phyloP scores from a whole-genome alignment of 2,888 invertebrate genomes.

The Bugulina stolonifera region DNA sequence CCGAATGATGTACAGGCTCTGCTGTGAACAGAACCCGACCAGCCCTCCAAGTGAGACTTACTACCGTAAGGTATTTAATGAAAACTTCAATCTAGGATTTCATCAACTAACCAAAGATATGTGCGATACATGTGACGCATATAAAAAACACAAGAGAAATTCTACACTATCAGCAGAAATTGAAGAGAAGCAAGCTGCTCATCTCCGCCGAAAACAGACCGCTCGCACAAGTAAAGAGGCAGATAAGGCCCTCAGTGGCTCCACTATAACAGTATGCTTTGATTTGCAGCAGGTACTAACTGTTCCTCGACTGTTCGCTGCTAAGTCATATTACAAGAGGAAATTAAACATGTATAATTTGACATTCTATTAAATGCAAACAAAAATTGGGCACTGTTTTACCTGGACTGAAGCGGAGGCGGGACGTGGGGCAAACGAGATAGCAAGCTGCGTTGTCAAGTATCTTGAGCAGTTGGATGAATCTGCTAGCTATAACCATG shows the following conservation, averaged over 20 bases:
- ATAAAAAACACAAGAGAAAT: neutral
- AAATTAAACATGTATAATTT: no score
- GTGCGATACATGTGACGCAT: neutral
- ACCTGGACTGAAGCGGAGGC: no score
- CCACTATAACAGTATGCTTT: no score
- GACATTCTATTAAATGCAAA: neutral
- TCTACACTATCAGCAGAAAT: no score
- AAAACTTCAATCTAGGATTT: neutral
- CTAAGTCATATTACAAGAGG: neutral
- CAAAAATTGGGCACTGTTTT: neutral
- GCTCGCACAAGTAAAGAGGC: neutral
- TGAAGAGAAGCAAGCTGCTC: no score
- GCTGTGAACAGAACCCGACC: neutral
- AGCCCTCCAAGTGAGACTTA: neutral
- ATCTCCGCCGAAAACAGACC: neutral
- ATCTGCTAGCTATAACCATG: neutral
- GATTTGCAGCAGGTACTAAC: no score
- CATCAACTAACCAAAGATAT: neutral
- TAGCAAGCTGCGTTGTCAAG: neutral
- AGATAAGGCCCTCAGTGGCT: neutral
- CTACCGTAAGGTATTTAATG: neutral
- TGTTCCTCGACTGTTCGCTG: neutral
- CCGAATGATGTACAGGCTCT: neutral
- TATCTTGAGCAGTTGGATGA: neutral
- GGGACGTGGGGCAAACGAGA: neutral